phyloP scores from a whole-genome alignment of 2,888 invertebrate genomes.

The Tetranychus truncatus region DNA sequence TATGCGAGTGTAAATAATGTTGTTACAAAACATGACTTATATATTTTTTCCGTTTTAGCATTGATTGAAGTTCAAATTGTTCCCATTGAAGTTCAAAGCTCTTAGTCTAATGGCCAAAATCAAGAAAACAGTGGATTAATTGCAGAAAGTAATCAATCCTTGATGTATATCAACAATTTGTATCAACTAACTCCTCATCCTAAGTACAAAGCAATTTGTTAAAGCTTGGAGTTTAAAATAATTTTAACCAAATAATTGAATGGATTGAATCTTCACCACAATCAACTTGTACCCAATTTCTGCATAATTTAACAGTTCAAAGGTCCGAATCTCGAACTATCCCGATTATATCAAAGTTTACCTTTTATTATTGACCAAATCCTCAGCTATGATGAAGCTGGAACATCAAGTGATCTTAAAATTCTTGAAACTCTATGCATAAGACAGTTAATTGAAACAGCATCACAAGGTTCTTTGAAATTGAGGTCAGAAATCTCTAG shows the following conservation, averaged over 20 bases:
- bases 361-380: conserved; percentile 56
- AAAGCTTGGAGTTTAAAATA: conserved; percentile 52
- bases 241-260: conserved; percentile 60
- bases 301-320: conserved; percentile 40
- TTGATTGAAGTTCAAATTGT: too few relatives aligned
- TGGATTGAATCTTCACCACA: conserved; percentile 43
- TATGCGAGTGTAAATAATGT: too few relatives aligned
- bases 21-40: too few relatives aligned
- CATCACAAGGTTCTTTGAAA: not conserved
- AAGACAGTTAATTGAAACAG: conserved; percentile 42
- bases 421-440: conserved; percentile 55
- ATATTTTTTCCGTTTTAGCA: too few relatives aligned
- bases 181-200: conserved; percentile 53
- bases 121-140: too few relatives aligned
- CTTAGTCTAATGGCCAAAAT: too few relatives aligned
- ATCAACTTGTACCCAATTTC: conserved; percentile 55
- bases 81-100: too few relatives aligned
- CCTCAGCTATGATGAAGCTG: conserved; percentile 34
- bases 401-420: conserved; percentile 40
- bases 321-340: not conserved
- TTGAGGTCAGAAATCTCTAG: not conserved
- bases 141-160: too few relatives aligned
- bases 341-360: conserved; percentile 52
- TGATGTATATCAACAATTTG: too few relatives aligned
- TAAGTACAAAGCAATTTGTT: conserved; percentile 50